Base-by-base conservation (phyloP, 2,888 invertebrate species). In the Polylopha cassiicola region DNA sequence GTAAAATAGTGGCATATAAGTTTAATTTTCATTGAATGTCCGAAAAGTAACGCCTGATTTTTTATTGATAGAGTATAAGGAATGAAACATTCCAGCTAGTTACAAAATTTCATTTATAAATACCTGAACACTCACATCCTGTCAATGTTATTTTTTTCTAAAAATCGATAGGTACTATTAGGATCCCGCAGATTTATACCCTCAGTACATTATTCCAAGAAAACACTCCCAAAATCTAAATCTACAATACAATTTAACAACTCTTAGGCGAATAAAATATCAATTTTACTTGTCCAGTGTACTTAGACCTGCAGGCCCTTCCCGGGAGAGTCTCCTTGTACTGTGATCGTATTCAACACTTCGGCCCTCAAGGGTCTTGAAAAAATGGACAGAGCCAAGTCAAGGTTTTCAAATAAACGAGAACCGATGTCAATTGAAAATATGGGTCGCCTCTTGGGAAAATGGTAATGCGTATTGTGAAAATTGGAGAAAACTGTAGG, bases 261-360 rank as follows among this genome's bases (percentile, higher is more conserved):
- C 78, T 78, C 76, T 74, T 77, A 73, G 71, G 70, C 49, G 72
- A 72, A 75, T 76, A 77, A 75, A 77, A 79, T 79, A 79, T 79
- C 71, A 73, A 72, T 67, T 73, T 69, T 61, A 61, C 41, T 18
- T 8, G 37, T 41, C 74, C 63, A 65, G 18, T 43, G 15, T 41
- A 54, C 16, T 18, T 31, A 10, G 44, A 44, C 17, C 39, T 39
- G 8, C 37, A 44, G 57, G 51, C 28, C 50, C 39, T 15, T 39
- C 11, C 15, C 29, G 36, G 8, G 8, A 18, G 3, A 9, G 3
- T 18, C n/a, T 1, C 14, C n/a, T 26, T 14, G 18, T n/a, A n/a
- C n/a, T n/a, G n/a, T n/a, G n/a, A n/a, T n/a, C n/a, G n/a, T n/a
- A n/a, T n/a, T n/a, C n/a, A n/a, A n/a, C 29, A 17, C 41, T 20